Base-by-base conservation (phyloP, 2,113 vertebrate species). In the Solea solea region DNA sequence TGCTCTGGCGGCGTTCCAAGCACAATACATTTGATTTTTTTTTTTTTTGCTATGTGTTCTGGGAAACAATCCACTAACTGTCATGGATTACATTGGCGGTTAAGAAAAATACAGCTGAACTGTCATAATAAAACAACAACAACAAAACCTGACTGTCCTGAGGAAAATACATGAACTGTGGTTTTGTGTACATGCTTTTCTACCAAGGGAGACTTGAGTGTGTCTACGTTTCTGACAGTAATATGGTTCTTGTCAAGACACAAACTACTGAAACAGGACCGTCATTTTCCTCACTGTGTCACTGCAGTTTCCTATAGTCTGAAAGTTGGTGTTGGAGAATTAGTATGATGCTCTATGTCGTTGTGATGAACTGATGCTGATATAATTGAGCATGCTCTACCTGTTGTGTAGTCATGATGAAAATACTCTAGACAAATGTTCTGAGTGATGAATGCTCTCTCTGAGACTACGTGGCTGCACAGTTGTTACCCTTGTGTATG, bases 401-500 rank as follows among this genome's bases (percentile, higher is more conserved):
- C 42, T 65, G 39, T 64, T 80, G 63, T 49, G 15, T 40, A 52
- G 49, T 71, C 28, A 39, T 67, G 75, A 75, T 77, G 64, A 75
- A 72, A 67, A 51, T 16, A 53, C 49, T 56, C 7, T 51, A 14
- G 21, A 15, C 61, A 67, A 59, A 73, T 67, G 15, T 58, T 48
- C n/a, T 51, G 41, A 42, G n/a, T 41, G 62, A 64, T 8, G 51
- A 52, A 64, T 64, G 16, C 41, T 14, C 39, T 52, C 62, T 21
- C 15, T 13, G 51, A 60, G 70, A 55, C 76, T 64, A 28, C 42
- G 42, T 59, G 73, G 46, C 76, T 72, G 50, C 71, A 50, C 61
- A 61, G 81, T 69, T 57, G 74, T 67, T 86, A 72, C 59, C 69
- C 69, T 58, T 10, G 21, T 63, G 72, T 75, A 80, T 78, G 76